Percentiles rank a stretch among this genome's conserved stretches.
These are phyloP conservation scores for Nycticorax nycticorax DNA, from an alignment of 2,113 vertebrate genomes.

Conservation along the genomic window DNA sequence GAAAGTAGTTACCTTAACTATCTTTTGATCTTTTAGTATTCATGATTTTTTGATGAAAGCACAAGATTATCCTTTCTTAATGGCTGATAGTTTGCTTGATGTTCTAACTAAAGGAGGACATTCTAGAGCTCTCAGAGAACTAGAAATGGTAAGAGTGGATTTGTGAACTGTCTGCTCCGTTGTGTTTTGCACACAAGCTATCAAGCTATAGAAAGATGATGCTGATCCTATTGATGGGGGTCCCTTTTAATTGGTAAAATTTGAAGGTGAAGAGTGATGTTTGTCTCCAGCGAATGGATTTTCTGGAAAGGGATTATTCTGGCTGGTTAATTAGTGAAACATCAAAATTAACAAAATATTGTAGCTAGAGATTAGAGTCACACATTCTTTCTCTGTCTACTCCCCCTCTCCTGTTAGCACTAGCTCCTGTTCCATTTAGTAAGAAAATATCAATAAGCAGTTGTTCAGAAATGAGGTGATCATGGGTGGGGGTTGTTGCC, in stretches of 20 bases:
- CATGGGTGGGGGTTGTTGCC: not conserved
- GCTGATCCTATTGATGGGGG: not conserved
- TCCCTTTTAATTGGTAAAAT: not conserved
- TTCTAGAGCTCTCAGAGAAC: conserved; percentile 83
- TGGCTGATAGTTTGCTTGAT: conserved; percentile 94
- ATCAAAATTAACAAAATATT: not conserved
- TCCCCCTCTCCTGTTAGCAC: not conserved
- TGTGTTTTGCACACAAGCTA: not conserved
- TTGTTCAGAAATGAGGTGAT: not conserved
- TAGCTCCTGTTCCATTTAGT: not conserved
- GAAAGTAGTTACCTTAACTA: not conserved
- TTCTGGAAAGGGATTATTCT: not conserved
- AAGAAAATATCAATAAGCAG: not conserved
- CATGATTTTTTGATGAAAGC: conserved; percentile 87
- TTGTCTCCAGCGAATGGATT: not conserved
- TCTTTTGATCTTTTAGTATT: conserved; percentile 74
- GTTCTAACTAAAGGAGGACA: conserved; percentile 92
- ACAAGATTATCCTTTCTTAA: conserved; percentile 86
- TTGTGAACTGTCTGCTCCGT: not conserved
- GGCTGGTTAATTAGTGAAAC: not conserved
- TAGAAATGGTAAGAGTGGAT: conserved; percentile 77
- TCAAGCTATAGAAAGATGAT: not conserved
- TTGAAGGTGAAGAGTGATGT: not conserved
- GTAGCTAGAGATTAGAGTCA: not conserved
- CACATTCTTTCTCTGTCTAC: not conserved